Base-by-base conservation (phyloP, 2,797 vertebrate genomes). In the Tauraco hartlaubi region DNA sequence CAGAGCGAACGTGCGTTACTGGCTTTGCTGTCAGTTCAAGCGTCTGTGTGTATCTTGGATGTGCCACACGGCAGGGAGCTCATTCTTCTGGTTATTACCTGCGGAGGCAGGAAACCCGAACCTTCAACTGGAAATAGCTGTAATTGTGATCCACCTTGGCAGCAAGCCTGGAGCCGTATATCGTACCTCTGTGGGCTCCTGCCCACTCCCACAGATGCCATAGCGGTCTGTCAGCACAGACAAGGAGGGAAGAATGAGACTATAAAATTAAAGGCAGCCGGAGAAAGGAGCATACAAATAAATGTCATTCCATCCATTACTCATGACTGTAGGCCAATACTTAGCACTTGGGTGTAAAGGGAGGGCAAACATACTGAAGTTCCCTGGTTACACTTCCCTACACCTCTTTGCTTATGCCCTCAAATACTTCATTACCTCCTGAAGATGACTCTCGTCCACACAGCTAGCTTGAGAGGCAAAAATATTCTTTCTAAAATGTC, bases 121-220 rank as follows among this genome's bases (percentile, higher is more conserved):
- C 81, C 87, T 82, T 74, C 66, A 72, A 22, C 46, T 90, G 92
- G 75, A 96, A 94, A 51, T 52, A 67, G 48, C 59, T 48, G 49
- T 72, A 81, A 94, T 11, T n/a, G 69, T 28, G 62, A 90, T 87
- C 84, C 68, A 22, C 35, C 33, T 82, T 92, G 92, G 94, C 90
- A 64, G 39, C 0, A 2, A 82, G 87, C 87, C 95, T 44, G 37
- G 48, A 89, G 78, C 44, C 25, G 7, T 52, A 67, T 51, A 74
- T 67, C 79, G 72, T 74, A 62, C 77, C 64, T 80, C 56, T 51
- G 72, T 12, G 59, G 51, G 62, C 67, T 91, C 67, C 84, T 48
- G 39, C 81, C 77, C 86, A 62, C 92, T 88, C 85, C 74, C 86
- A 89, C 63, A 82, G 71, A 92, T 92, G 83, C 77, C 91, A 73